A percentile compares a stretch with the other conserved stretches of the same genome.
These are phyloP conservation scores for Proterorhinus semilunaris DNA, from an alignment of 2,113 vertebrate species.

Conservation along the genomic window DNA sequence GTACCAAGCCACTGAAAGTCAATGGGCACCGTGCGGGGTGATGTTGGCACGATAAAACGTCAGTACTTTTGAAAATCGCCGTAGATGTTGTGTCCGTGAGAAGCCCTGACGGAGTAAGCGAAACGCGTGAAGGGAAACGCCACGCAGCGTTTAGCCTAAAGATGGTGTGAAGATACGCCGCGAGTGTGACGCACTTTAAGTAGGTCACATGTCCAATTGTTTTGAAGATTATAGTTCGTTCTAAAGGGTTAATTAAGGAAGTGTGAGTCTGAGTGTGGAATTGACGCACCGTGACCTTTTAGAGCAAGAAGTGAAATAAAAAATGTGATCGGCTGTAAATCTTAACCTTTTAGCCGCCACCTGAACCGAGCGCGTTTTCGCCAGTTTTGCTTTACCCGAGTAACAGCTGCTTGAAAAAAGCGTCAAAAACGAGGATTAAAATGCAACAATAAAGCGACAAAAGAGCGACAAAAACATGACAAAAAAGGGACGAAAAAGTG, in stretches of 20 bases:
- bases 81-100: not conserved
- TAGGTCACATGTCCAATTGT: not conserved
- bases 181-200: not conserved
- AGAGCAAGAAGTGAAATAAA: conserved; percentile 1
- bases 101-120: not conserved
- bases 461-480: too few species aligned
- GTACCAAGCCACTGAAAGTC: conserved; percentile 18
- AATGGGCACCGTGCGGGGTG: not conserved
- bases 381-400: too few species aligned
- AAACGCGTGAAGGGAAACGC: not conserved
- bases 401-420: too few species aligned
- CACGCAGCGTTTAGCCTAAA: not conserved
- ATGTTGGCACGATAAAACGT: not conserved
- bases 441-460: too few species aligned
- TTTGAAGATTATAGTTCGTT: not conserved
- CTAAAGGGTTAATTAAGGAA: not conserved
- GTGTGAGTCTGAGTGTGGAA: not conserved
- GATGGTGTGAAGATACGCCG: conserved; percentile 46
- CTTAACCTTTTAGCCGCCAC: too few species aligned
- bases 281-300: not conserved
- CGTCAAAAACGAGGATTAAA: too few species aligned
- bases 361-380: too few species aligned
- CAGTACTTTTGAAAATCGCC: not conserved
- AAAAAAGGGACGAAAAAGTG: too few species aligned
- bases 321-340: not conserved